Percentiles rank a stretch among this genome's conserved stretches.
These are phyloP conservation scores for Oreochromis grahami DNA, from an alignment of 2,797 vertebrate species.

Conservation along the genomic window DNA sequence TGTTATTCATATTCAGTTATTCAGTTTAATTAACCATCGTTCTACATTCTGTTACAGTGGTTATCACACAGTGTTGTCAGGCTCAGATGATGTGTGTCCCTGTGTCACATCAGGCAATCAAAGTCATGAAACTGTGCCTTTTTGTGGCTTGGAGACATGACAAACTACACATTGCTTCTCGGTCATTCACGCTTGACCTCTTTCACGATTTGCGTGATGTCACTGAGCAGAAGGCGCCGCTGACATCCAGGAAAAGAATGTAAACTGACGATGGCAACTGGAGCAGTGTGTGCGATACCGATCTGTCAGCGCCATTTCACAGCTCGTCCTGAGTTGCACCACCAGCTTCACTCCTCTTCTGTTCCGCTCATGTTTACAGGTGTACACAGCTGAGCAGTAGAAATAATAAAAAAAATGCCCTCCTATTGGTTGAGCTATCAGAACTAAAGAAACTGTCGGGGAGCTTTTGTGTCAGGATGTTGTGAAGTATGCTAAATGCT, in stretches of 20 bases:
- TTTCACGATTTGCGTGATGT: background rate
- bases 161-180: background rate
- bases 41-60: background rate
- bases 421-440: background rate
- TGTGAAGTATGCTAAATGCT: background rate
- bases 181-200: background rate
- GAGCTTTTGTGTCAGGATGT: background rate
- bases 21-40: background rate
- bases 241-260: background rate
- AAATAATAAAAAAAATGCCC: background rate
- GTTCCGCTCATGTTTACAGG: background rate
- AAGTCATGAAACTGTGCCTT: background rate
- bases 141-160: background rate
- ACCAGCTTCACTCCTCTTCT: background rate
- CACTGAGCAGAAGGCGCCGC: background rate
- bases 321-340: background rate
- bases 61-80: background rate
- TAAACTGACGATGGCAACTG: background rate
- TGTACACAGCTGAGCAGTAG: background rate
- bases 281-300: background rate
- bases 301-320: background rate
- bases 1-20: background rate
- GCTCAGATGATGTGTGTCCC: background rate
- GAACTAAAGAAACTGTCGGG: background rate
- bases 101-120: background rate